These are phyloP conservation scores for Spilosoma lubricipeda DNA, from an alignment of 2,888 invertebrate genomes.

Conservation along the genomic window DNA sequence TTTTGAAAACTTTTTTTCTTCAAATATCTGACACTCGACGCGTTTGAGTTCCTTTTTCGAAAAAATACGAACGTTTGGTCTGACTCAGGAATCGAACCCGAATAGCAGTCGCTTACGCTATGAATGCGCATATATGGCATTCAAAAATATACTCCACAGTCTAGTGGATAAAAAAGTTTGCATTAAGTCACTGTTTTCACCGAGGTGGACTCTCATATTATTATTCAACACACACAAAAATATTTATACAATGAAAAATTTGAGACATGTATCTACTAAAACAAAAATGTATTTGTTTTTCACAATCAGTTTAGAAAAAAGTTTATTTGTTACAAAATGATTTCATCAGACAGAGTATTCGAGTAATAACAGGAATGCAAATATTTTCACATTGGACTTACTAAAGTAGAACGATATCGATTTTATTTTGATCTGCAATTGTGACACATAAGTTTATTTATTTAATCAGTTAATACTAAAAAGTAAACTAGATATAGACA, in stretches of 20 bases:
- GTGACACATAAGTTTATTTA: not conserved
- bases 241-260: not conserved
- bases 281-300: not conserved
- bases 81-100: too few relatives aligned
- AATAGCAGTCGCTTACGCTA: too few relatives aligned
- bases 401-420: not conserved
- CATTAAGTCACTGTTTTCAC: not conserved
- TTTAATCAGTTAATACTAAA: not conserved
- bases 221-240: not conserved
- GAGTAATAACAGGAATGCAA: not conserved
- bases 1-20: too few relatives aligned
- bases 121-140: too few relatives aligned
- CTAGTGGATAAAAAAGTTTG: too few relatives aligned
- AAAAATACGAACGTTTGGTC: too few relatives aligned
- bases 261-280: not conserved
- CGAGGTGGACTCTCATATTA: not conserved
- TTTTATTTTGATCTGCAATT: not conserved
- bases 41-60: too few relatives aligned
- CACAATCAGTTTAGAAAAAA: not conserved
- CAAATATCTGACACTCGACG: too few relatives aligned
- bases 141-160: too few relatives aligned
- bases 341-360: not conserved
- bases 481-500: not conserved
- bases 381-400: not conserved
- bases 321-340: not conserved